Percentiles rank a stretch among this genome's conserved stretches.
Evolutionary conservation across 2,797 vertebrate species (phyloP).

Genomic region (Muscicapa comitata): DNA sequence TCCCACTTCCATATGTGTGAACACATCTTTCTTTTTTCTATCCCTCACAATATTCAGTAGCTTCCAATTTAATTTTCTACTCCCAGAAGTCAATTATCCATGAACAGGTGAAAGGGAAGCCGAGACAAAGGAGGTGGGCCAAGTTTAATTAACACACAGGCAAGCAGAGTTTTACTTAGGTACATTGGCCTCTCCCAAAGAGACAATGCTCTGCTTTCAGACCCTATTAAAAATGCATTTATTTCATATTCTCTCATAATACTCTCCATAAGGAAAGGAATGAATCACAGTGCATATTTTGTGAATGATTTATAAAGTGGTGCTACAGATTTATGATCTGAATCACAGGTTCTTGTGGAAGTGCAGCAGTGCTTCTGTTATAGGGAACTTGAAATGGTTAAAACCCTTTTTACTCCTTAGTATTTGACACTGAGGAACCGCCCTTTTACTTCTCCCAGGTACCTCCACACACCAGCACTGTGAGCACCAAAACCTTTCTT

Average conservation of each 20-base stretch:
- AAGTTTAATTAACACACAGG: slow-evolving; percentile 51
- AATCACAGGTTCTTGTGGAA: background rate
- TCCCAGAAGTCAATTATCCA: slow-evolving; percentile 44
- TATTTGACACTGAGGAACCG: background rate
- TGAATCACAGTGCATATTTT: slow-evolving; percentile 15
- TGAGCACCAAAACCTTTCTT: background rate
- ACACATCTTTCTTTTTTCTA: background rate
- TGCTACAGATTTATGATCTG: slow-evolving; percentile 19
- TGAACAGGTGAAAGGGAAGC: slow-evolving; percentile 4
- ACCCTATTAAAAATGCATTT: slow-evolving; percentile 59
- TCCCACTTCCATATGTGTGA: background rate
- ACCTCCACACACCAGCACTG: background rate
- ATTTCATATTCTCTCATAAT: slow-evolving; percentile 38
- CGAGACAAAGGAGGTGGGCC: background rate
- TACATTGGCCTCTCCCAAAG: background rate
- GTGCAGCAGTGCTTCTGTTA: background rate
- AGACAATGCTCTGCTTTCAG: slow-evolving; percentile 13
- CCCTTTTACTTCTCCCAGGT: background rate
- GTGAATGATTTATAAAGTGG: slow-evolving; percentile 56
- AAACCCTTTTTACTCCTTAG: background rate
- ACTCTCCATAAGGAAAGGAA: slow-evolving; percentile 13
- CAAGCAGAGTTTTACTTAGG: slow-evolving; percentile 17
- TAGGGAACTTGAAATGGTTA: background rate
- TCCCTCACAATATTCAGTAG: background rate
- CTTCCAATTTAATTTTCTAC: slow-evolving; percentile 30